phyloP scores from a whole-genome alignment of 2,888 invertebrate genomes.

The Acleris sparsana region DNA sequence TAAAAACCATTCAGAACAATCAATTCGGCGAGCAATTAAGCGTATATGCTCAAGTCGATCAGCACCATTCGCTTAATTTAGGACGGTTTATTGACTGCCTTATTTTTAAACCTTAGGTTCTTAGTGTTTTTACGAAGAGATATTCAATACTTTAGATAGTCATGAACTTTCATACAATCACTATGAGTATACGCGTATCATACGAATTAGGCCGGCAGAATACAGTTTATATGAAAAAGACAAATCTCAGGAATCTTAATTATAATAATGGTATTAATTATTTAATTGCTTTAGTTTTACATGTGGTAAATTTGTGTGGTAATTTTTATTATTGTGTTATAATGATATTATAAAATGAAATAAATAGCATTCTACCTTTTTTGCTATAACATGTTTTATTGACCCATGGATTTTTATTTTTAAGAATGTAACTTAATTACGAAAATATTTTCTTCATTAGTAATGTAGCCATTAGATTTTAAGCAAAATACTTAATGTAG shows the following conservation, averaged over 20 bases:
- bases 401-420: conserved; percentile 2
- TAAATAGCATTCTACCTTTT: conserved; percentile 17
- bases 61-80: background rate
- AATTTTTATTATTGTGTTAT: conserved; percentile 8
- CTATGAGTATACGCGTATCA: conserved; percentile 17
- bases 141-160: conserved; percentile 6
- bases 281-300: conserved; percentile 26
- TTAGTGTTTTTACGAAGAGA: conserved; percentile 13
- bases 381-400: conserved; percentile 23
- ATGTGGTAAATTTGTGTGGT: conserved; percentile 9
- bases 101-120: conserved; percentile 3
- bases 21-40: no score
- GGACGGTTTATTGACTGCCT: background rate
- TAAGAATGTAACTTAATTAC: conserved; percentile 16
- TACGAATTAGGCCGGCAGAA: conserved; percentile 8
- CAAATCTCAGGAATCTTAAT: conserved; percentile 19
- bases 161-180: conserved; percentile 6
- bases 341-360: conserved; percentile 30
- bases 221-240: conserved; percentile 25
- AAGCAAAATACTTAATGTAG: conserved; percentile 26
- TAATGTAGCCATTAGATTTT: conserved; percentile 14
- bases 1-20: no score
- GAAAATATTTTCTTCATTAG: conserved; percentile 22
- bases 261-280: conserved; percentile 19
- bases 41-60: no score